Evolutionary conservation across 2,113 vertebrate genomes (phyloP).

Genomic region (Clarias batrachus): DNA sequence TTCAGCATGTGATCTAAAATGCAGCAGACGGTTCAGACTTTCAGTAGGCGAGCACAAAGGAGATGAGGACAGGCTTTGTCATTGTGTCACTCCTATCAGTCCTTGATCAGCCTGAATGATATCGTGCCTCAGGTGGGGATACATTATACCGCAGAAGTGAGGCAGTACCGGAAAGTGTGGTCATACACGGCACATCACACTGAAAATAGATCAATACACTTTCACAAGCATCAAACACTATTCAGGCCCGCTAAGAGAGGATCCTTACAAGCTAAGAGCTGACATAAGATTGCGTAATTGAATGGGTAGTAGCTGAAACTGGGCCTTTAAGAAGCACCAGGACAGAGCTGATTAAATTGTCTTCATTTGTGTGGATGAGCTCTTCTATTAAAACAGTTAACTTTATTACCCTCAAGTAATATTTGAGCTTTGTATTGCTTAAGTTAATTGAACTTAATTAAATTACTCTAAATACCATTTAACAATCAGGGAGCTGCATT

Average conservation of each 20-base stretch:
- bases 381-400: conserved; percentile 1
- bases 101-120: conserved; percentile 14
- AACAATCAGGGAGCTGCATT: neutral
- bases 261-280: neutral
- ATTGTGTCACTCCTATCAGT: conserved; percentile 31
- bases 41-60: conserved; percentile 9
- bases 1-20: neutral
- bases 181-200: neutral
- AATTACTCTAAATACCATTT: neutral
- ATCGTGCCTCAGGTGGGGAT: conserved; percentile 2
- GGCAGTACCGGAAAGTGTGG: neutral
- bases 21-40: neutral
- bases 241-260: neutral
- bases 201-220: neutral
- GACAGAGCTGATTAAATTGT: conserved; percentile 13
- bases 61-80: conserved; percentile 32
- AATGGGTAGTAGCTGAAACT: conserved; percentile 1
- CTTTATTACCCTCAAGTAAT: conserved; percentile 1
- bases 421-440: conserved; percentile 6
- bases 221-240: neutral
- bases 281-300: neutral
- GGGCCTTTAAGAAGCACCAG: neutral
- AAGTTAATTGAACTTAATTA: neutral
- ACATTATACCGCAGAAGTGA: neutral
- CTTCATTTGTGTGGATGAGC: conserved; percentile 6